phyloP scores from a whole-genome alignment of 2,113 vertebrate genomes.

The Miniopterus natalensis region DNA sequence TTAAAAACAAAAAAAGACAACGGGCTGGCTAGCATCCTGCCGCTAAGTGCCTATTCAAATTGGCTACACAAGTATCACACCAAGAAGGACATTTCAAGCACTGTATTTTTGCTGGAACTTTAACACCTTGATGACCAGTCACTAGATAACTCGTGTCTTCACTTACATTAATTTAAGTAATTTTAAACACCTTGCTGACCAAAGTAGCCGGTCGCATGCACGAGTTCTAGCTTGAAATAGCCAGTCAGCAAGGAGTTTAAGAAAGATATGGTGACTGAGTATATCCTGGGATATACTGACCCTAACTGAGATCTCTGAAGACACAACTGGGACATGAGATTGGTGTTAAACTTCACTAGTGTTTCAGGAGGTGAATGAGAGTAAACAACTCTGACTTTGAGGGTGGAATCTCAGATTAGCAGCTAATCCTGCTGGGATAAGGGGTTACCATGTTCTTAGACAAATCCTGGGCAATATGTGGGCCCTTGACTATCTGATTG shows the following conservation, averaged over 20 bases:
- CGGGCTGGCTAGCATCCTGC: background rate
- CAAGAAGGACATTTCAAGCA: background rate
- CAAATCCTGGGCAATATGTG: background rate
- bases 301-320: background rate
- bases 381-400: background rate
- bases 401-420: background rate
- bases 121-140: background rate
- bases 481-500: background rate
- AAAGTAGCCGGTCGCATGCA: no score
- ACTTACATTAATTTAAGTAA: no score
- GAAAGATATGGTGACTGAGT: background rate
- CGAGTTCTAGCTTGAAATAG: no score
- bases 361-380: background rate
- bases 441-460: background rate
- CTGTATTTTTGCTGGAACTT: background rate
- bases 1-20: conserved; percentile 3
- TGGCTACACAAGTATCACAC: background rate
- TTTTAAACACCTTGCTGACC: no score
- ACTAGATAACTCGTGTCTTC: no score
- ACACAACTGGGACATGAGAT: background rate
- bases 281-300: background rate
- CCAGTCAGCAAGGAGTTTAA: background rate
- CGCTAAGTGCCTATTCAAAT: background rate
- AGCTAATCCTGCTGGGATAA: background rate
- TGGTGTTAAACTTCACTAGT: background rate